A percentile compares a stretch with the other conserved stretches of the same genome.
These are phyloP conservation scores for Drosophila ogumai DNA, from an alignment of 1,140 invertebrate species.

Conservation along the genomic window DNA sequence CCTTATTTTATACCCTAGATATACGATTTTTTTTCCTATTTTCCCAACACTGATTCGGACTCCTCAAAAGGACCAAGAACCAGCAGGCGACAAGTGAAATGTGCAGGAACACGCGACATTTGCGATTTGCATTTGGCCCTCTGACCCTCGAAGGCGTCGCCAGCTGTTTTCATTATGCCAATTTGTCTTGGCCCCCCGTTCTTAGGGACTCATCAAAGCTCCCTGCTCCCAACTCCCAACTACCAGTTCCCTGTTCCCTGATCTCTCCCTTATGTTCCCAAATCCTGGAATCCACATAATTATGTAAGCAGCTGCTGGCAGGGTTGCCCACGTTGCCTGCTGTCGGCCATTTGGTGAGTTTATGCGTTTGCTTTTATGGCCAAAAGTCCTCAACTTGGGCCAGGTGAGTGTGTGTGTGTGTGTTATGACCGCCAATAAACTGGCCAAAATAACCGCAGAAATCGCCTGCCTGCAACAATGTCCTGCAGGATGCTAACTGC, in stretches of 20 bases:
- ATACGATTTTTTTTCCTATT: neutral
- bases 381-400: constrained; percentile 17
- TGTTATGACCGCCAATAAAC: constrained; percentile 25
- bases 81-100: constrained; percentile 57
- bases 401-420: constrained; percentile 17
- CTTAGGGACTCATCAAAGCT: neutral
- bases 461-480: constrained; percentile 13
- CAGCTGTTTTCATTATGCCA: constrained; percentile 60
- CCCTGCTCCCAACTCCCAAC: neutral
- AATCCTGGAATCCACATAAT: constrained; percentile 57
- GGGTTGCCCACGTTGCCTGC: constrained; percentile 3
- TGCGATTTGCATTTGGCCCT: constrained; percentile 69
- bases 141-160: constrained; percentile 69
- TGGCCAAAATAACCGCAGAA: constrained; percentile 9
- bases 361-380: constrained; percentile 58
- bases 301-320: constrained; percentile 63
- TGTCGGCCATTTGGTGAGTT: constrained; percentile 29
- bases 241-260: neutral
- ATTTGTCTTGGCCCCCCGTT: constrained; percentile 40
- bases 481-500: neutral
- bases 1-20: too few relatives aligned
- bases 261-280: neutral
- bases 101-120: constrained; percentile 61
- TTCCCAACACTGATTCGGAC: neutral
- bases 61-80: constrained; percentile 11